Conservation (phyloP, 2,888 invertebrate species). For the Parasteatoda lunata region DNA sequence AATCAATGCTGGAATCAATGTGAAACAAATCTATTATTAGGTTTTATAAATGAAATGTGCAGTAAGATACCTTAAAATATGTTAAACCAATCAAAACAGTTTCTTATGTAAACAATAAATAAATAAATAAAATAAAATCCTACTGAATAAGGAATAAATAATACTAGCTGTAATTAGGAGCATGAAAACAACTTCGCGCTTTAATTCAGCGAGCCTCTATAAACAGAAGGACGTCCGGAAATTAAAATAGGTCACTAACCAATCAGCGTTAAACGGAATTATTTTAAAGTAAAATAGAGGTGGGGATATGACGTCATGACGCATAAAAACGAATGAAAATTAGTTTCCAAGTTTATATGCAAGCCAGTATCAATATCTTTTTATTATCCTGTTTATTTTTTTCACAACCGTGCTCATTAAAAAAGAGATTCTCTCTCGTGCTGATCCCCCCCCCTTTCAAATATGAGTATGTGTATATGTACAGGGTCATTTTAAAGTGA, state of each 20-base stretch:
- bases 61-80: too few relatives aligned
- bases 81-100: too few relatives aligned
- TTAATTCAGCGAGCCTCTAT: background rate
- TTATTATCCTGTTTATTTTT: conserved; percentile 9
- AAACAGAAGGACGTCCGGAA: conserved; percentile 16
- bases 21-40: too few relatives aligned
- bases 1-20: too few relatives aligned
- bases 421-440: conserved; percentile 1
- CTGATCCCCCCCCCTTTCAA: background rate
- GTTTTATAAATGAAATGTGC: too few relatives aligned
- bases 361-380: background rate
- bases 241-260: conserved; percentile 16
- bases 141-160: too few relatives aligned
- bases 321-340: conserved; percentile 20
- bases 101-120: background rate
- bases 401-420: conserved; percentile 14
- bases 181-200: background rate
- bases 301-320: background rate
- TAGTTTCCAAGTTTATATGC: background rate
- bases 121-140: conserved; percentile 3
- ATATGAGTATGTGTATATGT: background rate
- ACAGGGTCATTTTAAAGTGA: conserved; percentile 3
- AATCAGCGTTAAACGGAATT: conserved; percentile 34
- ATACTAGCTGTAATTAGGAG: too few relatives aligned
- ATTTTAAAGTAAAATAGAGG: conserved; percentile 47